Base-by-base conservation (phyloP, 1,140 invertebrate genomes). In the Leptoteleia sp. region DNA sequence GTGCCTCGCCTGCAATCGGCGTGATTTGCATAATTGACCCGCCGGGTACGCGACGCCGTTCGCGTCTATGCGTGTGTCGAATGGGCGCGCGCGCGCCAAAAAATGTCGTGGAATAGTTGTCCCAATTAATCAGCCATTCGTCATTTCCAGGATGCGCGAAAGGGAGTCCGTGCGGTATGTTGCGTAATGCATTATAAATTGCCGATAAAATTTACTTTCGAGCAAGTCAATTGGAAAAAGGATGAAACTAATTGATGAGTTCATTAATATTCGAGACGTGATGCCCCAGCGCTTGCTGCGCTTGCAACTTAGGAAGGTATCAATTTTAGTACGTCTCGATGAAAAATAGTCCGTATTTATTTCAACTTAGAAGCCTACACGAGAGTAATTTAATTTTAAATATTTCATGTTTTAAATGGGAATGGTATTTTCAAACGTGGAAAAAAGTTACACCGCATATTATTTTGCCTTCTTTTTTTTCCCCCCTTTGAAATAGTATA, bases 51-150 rank as follows among this genome's bases (percentile, higher is more conserved):
- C 42, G 48, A 61, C 55, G 40, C 29, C 12, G 7, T 48, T 17
- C 33, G 38, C 25, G n/a, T 59, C 35, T 52, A 22, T 50, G 9
- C 22, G 19, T 29, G 31, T 40, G 33, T 48, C 59, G 43, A 38
- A 45, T 55, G 35, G 6, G 6, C 12, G 57, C 55, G 40, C 47
- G 50, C 43, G 29, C 33, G 33, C 15, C 48, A 12, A 68, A 68
- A 55, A 61, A 50, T 50, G 13, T 29, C 38, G 31, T 33, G 43
- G 35, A 68, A 67, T 54, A 38, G 38, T 17, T 52, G 62, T 61
- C 54, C 72, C 72, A 76, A 76, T 76, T 68, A 76, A 76, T 68
- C 64, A 68, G 52, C 72, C 48, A 68, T 76, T 68, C 62, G 48
- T 76, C 61, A 76, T 55, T 62, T 61, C 38, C 43, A 65, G 25